A percentile compares a stretch with the other conserved stretches of the same genome.
These are phyloP conservation scores for Calephelis virginiensis DNA, from an alignment of 1,140 invertebrate species.

Conservation along the genomic window DNA sequence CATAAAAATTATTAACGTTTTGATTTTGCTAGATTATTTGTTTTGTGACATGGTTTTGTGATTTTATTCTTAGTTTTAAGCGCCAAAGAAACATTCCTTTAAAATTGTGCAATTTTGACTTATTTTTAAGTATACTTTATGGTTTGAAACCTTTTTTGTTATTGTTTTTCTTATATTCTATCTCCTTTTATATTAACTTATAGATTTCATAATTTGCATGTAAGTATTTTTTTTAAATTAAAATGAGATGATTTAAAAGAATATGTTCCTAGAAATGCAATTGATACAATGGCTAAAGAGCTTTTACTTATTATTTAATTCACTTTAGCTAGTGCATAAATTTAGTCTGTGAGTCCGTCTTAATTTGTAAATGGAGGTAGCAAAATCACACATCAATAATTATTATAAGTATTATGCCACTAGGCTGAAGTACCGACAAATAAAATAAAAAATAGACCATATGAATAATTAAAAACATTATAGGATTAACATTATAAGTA, in stretches of 20 bases:
- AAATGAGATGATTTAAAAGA: not conserved
- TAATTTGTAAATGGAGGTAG: no score
- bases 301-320: no score
- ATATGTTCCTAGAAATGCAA: not conserved
- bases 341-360: no score
- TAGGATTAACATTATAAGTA: no score
- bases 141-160: constrained; percentile 26
- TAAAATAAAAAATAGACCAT: no score
- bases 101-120: constrained; percentile 66
- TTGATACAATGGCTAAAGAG: no score
- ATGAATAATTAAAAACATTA: no score
- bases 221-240: no score
- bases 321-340: no score
- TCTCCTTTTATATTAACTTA: constrained; percentile 35
- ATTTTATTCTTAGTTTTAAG: constrained; percentile 60
- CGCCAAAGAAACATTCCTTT: constrained; percentile 67
- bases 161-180: constrained; percentile 47
- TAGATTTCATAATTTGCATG: constrained; percentile 17
- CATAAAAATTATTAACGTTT: constrained; percentile 1
- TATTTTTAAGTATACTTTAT: constrained; percentile 50
- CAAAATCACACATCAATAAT: no score
- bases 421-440: no score
- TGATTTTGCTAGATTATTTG: constrained; percentile 46
- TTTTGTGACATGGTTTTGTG: constrained; percentile 58
- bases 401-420: no score